Base-by-base conservation (phyloP, 2,797 vertebrate species). In the Sciurus carolinensis region DNA sequence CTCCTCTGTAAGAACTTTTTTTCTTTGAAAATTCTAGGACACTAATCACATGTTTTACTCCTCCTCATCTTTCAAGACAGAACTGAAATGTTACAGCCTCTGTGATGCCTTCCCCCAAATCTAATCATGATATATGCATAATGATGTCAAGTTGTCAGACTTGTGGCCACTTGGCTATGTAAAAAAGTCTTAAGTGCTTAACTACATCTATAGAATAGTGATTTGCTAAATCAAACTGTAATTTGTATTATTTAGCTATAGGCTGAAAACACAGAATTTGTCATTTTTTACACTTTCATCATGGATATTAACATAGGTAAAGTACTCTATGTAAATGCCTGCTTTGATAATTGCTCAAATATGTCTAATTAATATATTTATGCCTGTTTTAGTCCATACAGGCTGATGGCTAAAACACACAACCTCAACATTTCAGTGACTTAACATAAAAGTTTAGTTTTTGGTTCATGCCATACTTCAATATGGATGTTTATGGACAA, bases 151-250 rank as follows among this genome's bases (percentile, higher is more conserved):
- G 10, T 89, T 95, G 36, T 89, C 72, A 77, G 44, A 71, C 52
- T 69, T 47, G 50, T 36, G 24, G 22, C 64, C 33, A 30, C 30
- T 20, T n/a, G 36, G 39, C 28, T n/a, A 72, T 39, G 30, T 67
- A 66, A 71, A 71, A 57, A 11, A 2, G 1, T 57, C 28, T 57
- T 62, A 59, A 54, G 57, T 84, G 30, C 88, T 73, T 83, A 87
- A 36, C 5, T 10, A 39, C 54, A 57, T 67, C 30, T 73, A 57
- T 24, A 73, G 36, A 80, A 85, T 59, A 90, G 26, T 47, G 15
- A 42, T 66, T 80, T 95, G 80, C 26, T 72, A 85, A 92, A 66
- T 72, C 36, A 84, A 64, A 79, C 10, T 30, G 26, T 54, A 89
- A 85, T 77, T 90, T 64, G 30, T 42, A 90, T 66, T 73, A 66